These are phyloP conservation scores for Lomographa bimaculata DNA, from an alignment of 2,888 invertebrate genomes.

Conservation along the genomic window DNA sequence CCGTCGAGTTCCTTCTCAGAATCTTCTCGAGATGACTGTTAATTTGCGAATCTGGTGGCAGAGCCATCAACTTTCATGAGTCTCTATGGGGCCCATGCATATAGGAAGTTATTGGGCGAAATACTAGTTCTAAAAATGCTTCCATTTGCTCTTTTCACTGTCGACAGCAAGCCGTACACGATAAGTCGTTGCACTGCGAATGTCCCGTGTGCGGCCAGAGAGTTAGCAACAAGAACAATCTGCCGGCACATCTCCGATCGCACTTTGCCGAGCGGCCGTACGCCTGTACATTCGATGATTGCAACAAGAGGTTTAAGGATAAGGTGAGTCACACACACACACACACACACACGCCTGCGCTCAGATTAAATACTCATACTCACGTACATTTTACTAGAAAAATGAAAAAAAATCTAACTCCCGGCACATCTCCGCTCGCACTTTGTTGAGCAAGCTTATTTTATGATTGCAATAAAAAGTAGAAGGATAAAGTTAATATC, in stretches of 20 bases:
- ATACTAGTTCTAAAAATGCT: too few species aligned
- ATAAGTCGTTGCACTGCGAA: constrained; percentile 23
- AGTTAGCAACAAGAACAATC: constrained; percentile 38
- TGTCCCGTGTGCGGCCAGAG: constrained; percentile 54
- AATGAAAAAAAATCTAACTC: constrained; percentile 45
- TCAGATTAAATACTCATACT: too few species aligned
- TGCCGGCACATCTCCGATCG: constrained; percentile 44
- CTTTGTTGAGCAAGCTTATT: constrained; percentile 44
- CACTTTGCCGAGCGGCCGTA: constrained; percentile 52
- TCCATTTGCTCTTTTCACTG: too few species aligned
- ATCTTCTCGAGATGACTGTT: too few species aligned
- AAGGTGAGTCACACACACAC: constrained; percentile 38
- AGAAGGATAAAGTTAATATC: constrained; percentile 49
- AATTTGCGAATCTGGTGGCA: too few species aligned
- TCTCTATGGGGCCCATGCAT: too few species aligned
- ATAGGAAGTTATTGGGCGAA: too few species aligned
- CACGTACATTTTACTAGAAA: too few species aligned
- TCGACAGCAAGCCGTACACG: constrained; percentile 50
- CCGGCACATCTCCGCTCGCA: constrained; percentile 47
- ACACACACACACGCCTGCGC: too few species aligned
- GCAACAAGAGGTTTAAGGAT: constrained; percentile 47
- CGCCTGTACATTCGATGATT: constrained; percentile 42
- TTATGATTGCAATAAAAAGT: constrained; percentile 42
- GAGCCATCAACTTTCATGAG: too few species aligned
- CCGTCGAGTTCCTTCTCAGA: too few species aligned